A percentile compares a stretch with the other conserved stretches of the same genome.
Conservation (phyloP, 2,113 vertebrate species). For the Toxostoma redivivum region DNA sequence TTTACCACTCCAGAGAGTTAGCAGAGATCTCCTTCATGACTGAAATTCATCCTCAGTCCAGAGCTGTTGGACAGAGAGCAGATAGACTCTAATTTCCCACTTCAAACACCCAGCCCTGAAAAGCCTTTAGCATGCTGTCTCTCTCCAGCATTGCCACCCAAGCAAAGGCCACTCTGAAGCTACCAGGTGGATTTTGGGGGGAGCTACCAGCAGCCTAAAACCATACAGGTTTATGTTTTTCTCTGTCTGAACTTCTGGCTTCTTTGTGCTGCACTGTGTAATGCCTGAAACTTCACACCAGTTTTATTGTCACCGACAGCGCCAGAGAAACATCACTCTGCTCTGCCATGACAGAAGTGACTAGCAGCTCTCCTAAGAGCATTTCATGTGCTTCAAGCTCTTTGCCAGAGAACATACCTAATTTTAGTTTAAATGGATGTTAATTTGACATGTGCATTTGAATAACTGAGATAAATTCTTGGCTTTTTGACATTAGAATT, state of each 20-base stretch:
- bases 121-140: not conserved
- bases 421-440: slow-evolving; percentile 30
- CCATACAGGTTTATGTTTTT: not conserved
- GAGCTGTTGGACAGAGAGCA: not conserved
- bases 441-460: slow-evolving; percentile 21
- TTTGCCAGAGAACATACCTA: not conserved
- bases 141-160: not conserved
- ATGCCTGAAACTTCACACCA: not conserved
- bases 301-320: not conserved
- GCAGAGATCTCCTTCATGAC: not conserved
- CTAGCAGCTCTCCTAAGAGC: not conserved
- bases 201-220: not conserved
- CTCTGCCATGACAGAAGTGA: not conserved
- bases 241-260: not conserved
- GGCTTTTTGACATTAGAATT: slow-evolving; percentile 9
- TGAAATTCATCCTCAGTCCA: not conserved
- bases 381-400: not conserved
- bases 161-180: not conserved
- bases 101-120: not conserved
- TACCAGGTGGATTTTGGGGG: not conserved
- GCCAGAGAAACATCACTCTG: not conserved
- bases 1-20: not conserved
- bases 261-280: not conserved
- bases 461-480: slow-evolving; percentile 29
- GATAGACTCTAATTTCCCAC: not conserved